These are phyloP conservation scores for Clarias laeviceps DNA, from an alignment of 2,797 vertebrate genomes.

Conservation along the genomic window DNA sequence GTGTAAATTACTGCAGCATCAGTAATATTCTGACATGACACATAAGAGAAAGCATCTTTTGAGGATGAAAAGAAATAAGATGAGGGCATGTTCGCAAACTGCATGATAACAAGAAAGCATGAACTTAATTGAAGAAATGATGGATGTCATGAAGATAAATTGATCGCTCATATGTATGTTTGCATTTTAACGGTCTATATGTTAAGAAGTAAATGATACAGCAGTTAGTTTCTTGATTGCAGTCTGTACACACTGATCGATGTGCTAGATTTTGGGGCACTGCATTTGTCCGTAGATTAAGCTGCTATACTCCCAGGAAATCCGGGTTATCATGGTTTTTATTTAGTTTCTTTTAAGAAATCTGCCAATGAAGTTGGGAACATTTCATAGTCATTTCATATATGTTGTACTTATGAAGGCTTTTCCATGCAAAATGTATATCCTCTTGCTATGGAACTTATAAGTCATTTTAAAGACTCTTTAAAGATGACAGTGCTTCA, in stretches of 20 bases:
- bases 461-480: not conserved
- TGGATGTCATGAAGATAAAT: not conserved
- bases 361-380: not conserved
- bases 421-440: not conserved
- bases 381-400: not conserved
- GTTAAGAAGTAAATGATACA: not conserved
- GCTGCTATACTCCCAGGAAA: slow-evolving; percentile 6
- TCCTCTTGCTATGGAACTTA: not conserved
- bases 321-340: slow-evolving; percentile 10
- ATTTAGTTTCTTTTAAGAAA: not conserved
- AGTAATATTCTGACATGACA: not conserved
- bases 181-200: not conserved
- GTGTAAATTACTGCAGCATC: not conserved
- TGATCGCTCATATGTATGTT: not conserved
- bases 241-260: not conserved
- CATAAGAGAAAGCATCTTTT: not conserved
- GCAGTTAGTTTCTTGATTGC: not conserved
- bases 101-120: not conserved
- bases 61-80: not conserved
- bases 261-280: slow-evolving; percentile 7
- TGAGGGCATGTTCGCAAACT: too few relatives aligned
- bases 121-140: not conserved
- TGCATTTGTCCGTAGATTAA: not conserved
- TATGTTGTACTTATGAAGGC: not conserved
- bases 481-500: slow-evolving; percentile 18